Evolutionary conservation across 2,888 invertebrate genomes (phyloP).

Genomic region (Eulithis prunata): DNA sequence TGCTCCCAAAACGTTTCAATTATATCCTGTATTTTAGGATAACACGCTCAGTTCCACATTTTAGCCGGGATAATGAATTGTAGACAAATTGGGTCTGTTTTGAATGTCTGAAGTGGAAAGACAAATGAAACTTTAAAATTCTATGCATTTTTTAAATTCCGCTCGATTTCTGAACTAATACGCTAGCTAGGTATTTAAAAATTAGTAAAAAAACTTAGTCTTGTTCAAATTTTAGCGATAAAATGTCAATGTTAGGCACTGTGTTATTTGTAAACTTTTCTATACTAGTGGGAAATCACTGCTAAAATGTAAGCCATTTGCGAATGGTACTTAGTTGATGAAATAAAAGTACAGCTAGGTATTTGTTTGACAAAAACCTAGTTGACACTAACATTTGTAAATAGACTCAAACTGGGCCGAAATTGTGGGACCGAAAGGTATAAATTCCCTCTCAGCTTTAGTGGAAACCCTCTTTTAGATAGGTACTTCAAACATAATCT

Average conservation of each 20-base stretch:
- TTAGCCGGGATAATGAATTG: slow-evolving; percentile 32
- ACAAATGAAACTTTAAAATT: too few species aligned
- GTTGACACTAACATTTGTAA: not conserved
- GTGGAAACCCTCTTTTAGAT: not conserved
- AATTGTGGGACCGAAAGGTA: not conserved
- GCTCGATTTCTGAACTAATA: not conserved
- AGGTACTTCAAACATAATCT: too few species aligned
- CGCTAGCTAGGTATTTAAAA: not conserved
- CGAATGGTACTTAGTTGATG: not conserved
- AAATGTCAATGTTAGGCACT: slow-evolving; percentile 10
- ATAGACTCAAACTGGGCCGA: too few species aligned
- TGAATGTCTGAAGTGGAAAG: not conserved
- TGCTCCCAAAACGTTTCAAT: slow-evolving; percentile 80
- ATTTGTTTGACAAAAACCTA: not conserved
- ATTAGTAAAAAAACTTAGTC: not conserved
- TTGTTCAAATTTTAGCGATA: slow-evolving; percentile 1
- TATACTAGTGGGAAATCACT: slow-evolving; percentile 22
- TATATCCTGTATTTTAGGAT: slow-evolving; percentile 68
- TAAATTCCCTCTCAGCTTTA: not conserved
- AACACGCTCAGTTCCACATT: slow-evolving; percentile 42
- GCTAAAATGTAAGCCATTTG: slow-evolving; percentile 14
- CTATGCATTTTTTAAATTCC: too few species aligned
- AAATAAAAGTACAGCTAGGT: not conserved
- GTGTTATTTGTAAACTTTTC: slow-evolving; percentile 13
- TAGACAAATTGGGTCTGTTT: slow-evolving; percentile 23